Conservation (phyloP, 2,888 invertebrate genomes). For the Beris morrisii region DNA sequence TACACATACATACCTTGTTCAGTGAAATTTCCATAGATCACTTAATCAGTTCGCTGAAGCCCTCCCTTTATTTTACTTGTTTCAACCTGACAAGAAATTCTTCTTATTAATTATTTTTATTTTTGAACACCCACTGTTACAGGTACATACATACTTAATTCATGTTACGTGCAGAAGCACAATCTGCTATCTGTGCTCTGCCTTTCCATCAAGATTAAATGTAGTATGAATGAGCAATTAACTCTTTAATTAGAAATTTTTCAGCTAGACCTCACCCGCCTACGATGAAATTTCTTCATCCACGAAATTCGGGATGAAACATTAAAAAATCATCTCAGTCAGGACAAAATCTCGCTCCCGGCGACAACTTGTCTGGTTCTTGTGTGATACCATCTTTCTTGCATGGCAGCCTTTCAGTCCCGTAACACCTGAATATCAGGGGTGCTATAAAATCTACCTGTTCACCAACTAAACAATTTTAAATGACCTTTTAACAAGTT, state of each 20-base stretch:
- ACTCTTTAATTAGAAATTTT: conserved; percentile 21
- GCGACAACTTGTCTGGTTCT: conserved; percentile 18
- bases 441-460: conserved; percentile 21
- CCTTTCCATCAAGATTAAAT: conserved; percentile 10
- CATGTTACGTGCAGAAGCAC: no score
- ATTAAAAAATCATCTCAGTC: conserved; percentile 7
- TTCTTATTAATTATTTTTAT: no score
- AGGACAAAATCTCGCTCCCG: background rate
- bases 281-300: background rate
- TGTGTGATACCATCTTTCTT: background rate
- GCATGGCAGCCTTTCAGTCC: background rate
- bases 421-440: conserved; percentile 14
- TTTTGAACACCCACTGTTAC: no score
- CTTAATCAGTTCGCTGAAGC: no score
- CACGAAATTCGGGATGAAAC: background rate
- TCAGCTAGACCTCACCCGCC: conserved; percentile 8
- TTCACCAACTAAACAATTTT: conserved; percentile 26
- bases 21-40: no score
- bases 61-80: no score
- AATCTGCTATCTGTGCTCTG: no score
- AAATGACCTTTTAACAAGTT: conserved; percentile 32
- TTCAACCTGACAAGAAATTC: no score
- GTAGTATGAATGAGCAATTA: conserved; percentile 26
- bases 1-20: no score
- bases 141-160: no score